phyloP scores from a whole-genome alignment of 2,113 vertebrate genomes.

The Elachura formosa region DNA sequence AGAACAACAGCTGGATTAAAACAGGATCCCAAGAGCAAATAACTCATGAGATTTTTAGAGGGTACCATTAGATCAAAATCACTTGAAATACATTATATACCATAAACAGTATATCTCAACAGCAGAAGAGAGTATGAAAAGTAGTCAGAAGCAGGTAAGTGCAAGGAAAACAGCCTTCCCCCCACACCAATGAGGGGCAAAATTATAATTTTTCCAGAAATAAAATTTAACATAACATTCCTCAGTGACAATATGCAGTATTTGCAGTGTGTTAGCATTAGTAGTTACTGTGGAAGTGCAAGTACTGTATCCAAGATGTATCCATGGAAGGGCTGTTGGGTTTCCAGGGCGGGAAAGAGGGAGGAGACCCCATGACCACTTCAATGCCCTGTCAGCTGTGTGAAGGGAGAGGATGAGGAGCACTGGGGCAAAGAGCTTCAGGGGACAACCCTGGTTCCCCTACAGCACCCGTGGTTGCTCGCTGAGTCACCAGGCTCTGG shows the following conservation, averaged over 20 bases:
- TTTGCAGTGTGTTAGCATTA: neutral
- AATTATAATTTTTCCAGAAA: neutral
- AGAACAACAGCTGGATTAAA: neutral
- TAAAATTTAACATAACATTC: neutral
- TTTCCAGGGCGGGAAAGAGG: neutral
- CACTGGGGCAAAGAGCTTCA: rapidly evolving
- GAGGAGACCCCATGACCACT: neutral
- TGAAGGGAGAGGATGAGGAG: rapidly evolving
- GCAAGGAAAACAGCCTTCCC: neutral
- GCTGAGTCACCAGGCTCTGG: neutral
- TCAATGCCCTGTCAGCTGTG: neutral
- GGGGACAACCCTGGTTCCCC: neutral
- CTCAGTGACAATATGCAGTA: too few species aligned
- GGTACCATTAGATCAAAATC: neutral
- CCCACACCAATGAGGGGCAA: neutral
- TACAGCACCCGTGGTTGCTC: neutral
- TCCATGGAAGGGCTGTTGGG: neutral
- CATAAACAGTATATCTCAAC: neutral
- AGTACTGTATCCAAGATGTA: too few species aligned
- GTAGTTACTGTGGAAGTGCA: neutral
- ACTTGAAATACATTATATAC: neutral
- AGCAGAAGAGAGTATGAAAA: neutral
- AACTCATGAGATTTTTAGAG: neutral
- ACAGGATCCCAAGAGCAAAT: neutral
- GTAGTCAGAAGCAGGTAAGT: neutral